Conservation (phyloP, 1,140 invertebrate species). For the Drosophila azteca region DNA sequence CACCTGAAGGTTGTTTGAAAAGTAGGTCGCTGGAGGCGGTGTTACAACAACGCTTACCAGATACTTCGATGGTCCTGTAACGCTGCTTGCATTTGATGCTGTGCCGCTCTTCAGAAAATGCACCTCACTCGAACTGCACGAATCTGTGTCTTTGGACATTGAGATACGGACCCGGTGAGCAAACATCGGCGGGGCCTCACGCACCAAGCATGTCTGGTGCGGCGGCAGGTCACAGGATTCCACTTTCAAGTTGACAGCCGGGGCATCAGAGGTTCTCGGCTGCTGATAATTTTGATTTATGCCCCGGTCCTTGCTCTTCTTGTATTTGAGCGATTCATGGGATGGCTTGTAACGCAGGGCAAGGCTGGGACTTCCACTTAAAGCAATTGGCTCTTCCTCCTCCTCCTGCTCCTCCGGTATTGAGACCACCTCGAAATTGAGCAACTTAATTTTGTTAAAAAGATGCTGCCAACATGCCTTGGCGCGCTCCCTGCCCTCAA, state of each 20-base stretch:
- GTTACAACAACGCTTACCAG: constrained; percentile 14
- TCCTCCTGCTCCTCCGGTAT: neutral
- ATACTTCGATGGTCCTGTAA: neutral
- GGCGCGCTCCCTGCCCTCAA: constrained; percentile 10
- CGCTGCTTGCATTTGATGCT: neutral
- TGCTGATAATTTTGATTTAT: neutral
- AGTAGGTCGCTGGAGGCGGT: too few relatives aligned
- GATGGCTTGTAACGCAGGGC: constrained; percentile 58
- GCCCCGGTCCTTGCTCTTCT: constrained; percentile 32
- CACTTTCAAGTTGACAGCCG: constrained; percentile 26
- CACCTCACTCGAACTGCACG: constrained; percentile 47
- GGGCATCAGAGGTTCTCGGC: neutral
- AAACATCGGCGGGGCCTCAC: constrained; percentile 59
- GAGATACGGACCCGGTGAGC: constrained; percentile 35
- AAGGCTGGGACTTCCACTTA: constrained; percentile 37
- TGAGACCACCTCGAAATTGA: neutral
- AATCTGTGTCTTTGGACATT: constrained; percentile 52
- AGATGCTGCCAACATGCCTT: constrained; percentile 42
- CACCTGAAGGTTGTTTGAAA: too few relatives aligned
- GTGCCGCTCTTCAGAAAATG: constrained; percentile 34
- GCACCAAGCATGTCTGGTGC: constrained; percentile 62
- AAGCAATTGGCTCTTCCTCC: constrained; percentile 1
- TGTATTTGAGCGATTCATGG: constrained; percentile 60
- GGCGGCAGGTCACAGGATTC: constrained; percentile 60
- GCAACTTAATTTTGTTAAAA: neutral